Base-by-base conservation (phyloP, 2,797 vertebrate species). In the Scleropages formosus region DNA sequence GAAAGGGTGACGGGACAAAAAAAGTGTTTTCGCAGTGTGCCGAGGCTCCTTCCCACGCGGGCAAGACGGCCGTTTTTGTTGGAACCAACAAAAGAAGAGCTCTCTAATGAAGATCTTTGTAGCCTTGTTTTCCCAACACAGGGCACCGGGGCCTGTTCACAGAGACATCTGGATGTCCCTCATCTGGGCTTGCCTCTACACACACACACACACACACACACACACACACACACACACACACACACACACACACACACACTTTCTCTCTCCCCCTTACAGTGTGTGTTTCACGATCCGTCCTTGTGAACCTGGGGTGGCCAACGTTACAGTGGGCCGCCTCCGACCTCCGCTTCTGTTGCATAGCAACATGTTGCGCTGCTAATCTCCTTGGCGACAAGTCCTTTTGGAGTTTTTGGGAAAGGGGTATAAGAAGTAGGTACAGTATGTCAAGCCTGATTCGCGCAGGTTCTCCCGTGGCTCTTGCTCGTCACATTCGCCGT, bases 301-400 rank as follows among this genome's bases (percentile, higher is more conserved):
- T 47, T 72, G 47, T 53, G 70, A 72, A 87, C 86, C 83, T 77
- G 71, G 87, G 86, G 83, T 86, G 88, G 78, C 89, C 82, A 10
- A 79, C 85, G 87, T 73, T 82, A 85, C 80, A 88, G 80, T 85
- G 85, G 87, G 84, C 82, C 84, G 77, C 77, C 90, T 85, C 89
- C 86, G 87, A 81, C 73, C 82, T 82, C 83, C 86, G 84, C 89
- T 89, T 90, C 80, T 86, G 83, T 89, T 87, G 78, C 56, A 72
- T 39, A 24, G 65, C 47, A 82, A 81, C 87, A 86, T 86, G 84
- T 88, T 79, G 84, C 83, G 81, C 77, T 73, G 85, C 87, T 90
- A 91, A 91, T 91, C 90, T 89, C 88, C 89, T 91, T 87, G 88
- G 88, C 82, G 87, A 85, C 87, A 85, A 84, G 85, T 87, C 74